These are phyloP conservation scores for Passer montanus DNA, from an alignment of 2,113 vertebrate species.

Conservation along the genomic window DNA sequence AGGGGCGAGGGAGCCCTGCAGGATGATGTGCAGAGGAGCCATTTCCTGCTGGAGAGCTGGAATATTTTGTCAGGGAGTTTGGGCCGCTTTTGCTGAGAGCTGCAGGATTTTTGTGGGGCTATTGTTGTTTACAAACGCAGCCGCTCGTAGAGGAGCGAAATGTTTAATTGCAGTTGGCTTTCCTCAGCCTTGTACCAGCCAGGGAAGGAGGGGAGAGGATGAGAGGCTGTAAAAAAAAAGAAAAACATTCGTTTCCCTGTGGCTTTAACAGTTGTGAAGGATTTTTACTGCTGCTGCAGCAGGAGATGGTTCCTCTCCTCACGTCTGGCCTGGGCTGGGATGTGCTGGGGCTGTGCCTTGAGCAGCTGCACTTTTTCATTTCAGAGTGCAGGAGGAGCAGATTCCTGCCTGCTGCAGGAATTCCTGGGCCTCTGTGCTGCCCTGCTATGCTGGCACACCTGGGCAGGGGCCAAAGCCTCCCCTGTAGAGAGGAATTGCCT, in stretches of 20 bases:
- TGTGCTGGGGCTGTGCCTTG: not conserved
- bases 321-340: not conserved
- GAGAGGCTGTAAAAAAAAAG: not conserved
- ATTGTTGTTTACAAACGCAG: not conserved
- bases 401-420: too few relatives aligned
- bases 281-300: not conserved
- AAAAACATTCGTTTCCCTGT: not conserved
- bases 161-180: constrained; percentile 25
- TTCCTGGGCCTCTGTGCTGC: not conserved
- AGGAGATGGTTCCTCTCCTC: not conserved
- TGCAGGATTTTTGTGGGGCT: not conserved
- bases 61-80: not conserved
- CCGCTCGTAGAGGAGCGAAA: not conserved
- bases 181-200: not conserved
- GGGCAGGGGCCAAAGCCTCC: not conserved
- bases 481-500: not conserved
- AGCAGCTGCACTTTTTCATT: not conserved
- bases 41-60: not conserved
- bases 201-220: not conserved
- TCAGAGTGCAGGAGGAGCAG: not conserved
- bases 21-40: not conserved
- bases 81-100: constrained; percentile 28
- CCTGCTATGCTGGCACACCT: not conserved
- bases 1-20: not conserved
- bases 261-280: not conserved